Evolutionary conservation across 1,140 invertebrate species (phyloP), one percentile per base, ranked within the genome.

Genomic region (Periplaneta americana): DNA sequence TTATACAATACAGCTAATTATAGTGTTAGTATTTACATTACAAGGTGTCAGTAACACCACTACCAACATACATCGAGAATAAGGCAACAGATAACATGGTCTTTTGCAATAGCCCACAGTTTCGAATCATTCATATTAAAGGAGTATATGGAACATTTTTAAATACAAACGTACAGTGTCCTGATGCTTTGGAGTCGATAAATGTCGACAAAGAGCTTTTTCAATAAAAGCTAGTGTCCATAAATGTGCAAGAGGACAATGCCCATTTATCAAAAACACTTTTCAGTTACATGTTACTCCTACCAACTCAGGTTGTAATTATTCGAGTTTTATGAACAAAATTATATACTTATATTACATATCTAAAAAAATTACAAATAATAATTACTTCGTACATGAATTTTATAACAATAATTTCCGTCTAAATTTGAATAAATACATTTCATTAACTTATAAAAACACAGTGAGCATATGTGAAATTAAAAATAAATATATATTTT

Each of bases 1-100:
- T 4, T 48, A 48, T 66, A 66, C 48, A 66, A 8, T n/a, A 66
- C 22, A 66, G 13, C 48, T 66, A 66, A 28, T n/a, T 0, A 66
- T 28, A 28, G 22, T 66, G 13, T 66, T n/a, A 66, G 28, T 78
- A 78, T 37, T 78, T 78, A 78, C 77, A 37, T 9, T 37, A n/a
- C n/a, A n/a, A n/a, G n/a, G n/a, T n/a, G n/a, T n/a, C n/a, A n/a
- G 34, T 11, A 31, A 78, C 77, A 78, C 35, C 31, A 28, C 34
- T 28, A 36, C 34, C 31, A 75, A 80, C 80, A 35, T 22, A 75
- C 80, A 80, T 75, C 18, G 3, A 80, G 66, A 80, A 75, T 80
- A 80, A 80, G 74, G 80, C 80, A 80, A 80, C 74, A 80, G 74
- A 37, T 75, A 80, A 75, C 34, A 34, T 80, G 66, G 66, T 80